Conservation (phyloP, 2,888 invertebrate species). For the Onchidella celtica region DNA sequence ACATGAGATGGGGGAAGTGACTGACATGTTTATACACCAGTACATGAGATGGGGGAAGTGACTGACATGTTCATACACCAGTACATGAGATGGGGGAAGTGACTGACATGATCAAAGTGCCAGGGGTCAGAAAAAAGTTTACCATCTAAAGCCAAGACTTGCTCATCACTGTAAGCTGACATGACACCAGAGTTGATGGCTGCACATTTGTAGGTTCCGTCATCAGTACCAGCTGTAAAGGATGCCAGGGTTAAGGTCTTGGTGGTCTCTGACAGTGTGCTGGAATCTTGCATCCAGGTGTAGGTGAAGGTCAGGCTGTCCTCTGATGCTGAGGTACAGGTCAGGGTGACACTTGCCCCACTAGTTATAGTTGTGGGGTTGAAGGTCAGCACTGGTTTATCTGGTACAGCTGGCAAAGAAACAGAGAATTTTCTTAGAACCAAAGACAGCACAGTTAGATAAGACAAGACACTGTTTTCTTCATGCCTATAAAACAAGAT, state of each 20-base stretch:
- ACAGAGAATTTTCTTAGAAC: background rate
- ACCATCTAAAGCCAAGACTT: background rate
- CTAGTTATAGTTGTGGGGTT: background rate
- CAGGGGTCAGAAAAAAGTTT: too few relatives aligned
- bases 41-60: too few relatives aligned
- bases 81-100: too few relatives aligned
- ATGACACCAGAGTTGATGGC: background rate
- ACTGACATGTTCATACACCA: too few relatives aligned
- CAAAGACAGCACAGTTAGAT: too few relatives aligned
- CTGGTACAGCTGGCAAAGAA: background rate
- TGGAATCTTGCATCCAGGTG: background rate
- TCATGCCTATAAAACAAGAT: too few relatives aligned
- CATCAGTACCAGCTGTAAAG: background rate
- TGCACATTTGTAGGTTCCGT: conserved; percentile 25
- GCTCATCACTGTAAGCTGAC: conserved; percentile 12
- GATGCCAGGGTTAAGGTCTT: background rate
- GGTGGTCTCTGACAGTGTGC: conserved; percentile 3
- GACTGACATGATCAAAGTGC: too few relatives aligned
- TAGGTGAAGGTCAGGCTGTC: conserved; percentile 3
- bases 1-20: too few relatives aligned
- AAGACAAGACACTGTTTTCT: background rate
- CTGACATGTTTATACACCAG: too few relatives aligned
- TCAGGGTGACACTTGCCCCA: background rate
- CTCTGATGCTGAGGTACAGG: background rate
- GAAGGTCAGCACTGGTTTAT: background rate